phyloP scores from a whole-genome alignment of 1,140 invertebrate genomes.

The Calephelis virginiensis region DNA sequence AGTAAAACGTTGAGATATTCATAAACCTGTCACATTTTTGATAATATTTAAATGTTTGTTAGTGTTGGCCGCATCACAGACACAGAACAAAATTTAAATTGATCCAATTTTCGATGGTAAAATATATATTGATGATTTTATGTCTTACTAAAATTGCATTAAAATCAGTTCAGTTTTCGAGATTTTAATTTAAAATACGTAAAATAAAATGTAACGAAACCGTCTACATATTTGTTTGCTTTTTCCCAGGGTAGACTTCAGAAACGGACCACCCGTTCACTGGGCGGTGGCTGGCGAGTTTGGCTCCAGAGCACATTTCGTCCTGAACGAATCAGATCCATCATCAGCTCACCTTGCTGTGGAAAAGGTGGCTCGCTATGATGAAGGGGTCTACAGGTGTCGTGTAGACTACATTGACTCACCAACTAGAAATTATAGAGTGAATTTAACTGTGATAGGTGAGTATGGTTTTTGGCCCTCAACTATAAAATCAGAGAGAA shows the following conservation, averaged over 20 bases:
- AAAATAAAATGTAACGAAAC: too few relatives aligned
- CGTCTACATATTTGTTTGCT: too few relatives aligned
- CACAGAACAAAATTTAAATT: too few relatives aligned
- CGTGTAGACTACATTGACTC: slow-evolving; percentile 92
- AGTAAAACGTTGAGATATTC: too few relatives aligned
- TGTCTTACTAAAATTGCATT: too few relatives aligned
- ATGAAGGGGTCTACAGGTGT: slow-evolving; percentile 90
- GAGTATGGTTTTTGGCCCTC: slow-evolving; percentile 52
- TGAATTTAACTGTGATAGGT: slow-evolving; percentile 93
- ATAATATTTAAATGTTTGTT: too few relatives aligned
- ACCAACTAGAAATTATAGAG: slow-evolving; percentile 89
- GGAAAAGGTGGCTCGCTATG: slow-evolving; percentile 83
- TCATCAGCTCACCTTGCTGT: slow-evolving; percentile 86
- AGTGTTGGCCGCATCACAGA: too few relatives aligned
- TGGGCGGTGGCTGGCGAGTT: slow-evolving; percentile 87
- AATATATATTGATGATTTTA: too few relatives aligned
- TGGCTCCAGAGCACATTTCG: slow-evolving; percentile 86
- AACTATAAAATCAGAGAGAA: neutral
- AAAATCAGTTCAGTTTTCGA: too few relatives aligned
- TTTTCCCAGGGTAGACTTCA: slow-evolving; percentile 86
- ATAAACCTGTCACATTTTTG: too few relatives aligned
- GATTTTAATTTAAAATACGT: too few relatives aligned
- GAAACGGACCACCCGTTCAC: slow-evolving; percentile 83
- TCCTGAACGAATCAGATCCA: slow-evolving; percentile 82
- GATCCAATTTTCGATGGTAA: too few relatives aligned